These are phyloP conservation scores for Peromyscus californicus DNA, from an alignment of 2,113 vertebrate species.

Conservation along the genomic window DNA sequence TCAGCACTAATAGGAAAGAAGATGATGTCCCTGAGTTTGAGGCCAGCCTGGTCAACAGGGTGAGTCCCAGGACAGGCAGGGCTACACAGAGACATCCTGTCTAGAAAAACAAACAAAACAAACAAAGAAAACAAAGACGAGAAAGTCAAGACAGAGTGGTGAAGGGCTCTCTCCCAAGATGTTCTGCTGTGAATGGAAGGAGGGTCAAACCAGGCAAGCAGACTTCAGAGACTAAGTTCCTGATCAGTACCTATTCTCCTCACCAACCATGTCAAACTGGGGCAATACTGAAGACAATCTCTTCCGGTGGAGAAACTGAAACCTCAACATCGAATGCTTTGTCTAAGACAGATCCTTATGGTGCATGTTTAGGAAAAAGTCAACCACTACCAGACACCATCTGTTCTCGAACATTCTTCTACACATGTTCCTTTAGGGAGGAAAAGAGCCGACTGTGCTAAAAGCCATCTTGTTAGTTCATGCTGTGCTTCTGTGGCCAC, in stretches of 20 bases:
- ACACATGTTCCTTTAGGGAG: not conserved
- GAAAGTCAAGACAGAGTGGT: not conserved
- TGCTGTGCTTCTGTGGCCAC: not conserved
- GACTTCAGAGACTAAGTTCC: not conserved
- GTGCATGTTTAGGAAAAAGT: slow-evolving; percentile 24
- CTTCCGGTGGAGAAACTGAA: not conserved
- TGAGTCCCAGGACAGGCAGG: not conserved
- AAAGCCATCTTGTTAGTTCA: not conserved
- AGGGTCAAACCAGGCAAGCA: not conserved
- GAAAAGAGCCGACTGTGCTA: not conserved
- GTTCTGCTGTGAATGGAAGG: not conserved
- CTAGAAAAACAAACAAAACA: not conserved
- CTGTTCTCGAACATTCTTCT: not conserved
- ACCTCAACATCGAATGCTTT: not conserved
- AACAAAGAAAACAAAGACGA: not conserved
- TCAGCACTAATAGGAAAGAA: not conserved
- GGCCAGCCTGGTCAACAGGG: not conserved
- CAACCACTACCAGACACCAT: not conserved
- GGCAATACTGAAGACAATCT: not conserved
- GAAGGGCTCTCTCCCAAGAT: not conserved
- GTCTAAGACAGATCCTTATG: not conserved
- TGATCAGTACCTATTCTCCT: not conserved
- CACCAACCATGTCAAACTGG: not conserved
- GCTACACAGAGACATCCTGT: not conserved
- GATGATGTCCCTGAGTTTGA: not conserved